A percentile compares a stretch with the other conserved stretches of the same genome.
phyloP scores from a whole-genome alignment of 2,797 vertebrate genomes.

The Brachymystax lenok region DNA sequence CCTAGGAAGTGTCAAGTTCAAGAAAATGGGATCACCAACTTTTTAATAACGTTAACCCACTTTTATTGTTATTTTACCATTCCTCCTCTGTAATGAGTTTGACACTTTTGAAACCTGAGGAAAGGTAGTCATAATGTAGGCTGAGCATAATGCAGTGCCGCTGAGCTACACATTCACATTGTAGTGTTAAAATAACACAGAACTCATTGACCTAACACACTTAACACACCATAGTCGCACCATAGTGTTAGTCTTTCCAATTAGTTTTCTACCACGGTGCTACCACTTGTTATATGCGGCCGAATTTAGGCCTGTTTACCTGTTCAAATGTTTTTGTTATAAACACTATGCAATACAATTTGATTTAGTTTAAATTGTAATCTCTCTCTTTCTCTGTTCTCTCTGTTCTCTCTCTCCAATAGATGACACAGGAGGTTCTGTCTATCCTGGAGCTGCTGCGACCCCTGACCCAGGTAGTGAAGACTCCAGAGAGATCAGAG shows the following conservation, averaged over 20 bases:
- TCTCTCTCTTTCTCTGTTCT: background rate
- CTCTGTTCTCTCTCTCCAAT: background rate
- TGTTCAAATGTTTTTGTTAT: background rate
- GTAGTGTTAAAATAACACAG: no score
- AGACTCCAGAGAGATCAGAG: slow-evolving; percentile 18
- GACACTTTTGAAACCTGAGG: background rate
- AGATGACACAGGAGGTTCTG: slow-evolving; percentile 66
- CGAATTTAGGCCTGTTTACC: background rate
- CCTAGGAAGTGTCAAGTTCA: background rate
- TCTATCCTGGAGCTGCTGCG: slow-evolving; percentile 60
- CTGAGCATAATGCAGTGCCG: background rate
- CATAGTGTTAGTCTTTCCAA: slow-evolving; percentile 32
- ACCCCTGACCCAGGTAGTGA: slow-evolving; percentile 60
- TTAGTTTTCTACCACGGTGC: background rate
- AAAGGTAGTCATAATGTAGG: background rate
- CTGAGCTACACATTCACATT: background rate
- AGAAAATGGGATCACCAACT: background rate
- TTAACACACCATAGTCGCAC: background rate
- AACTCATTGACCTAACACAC: no score
- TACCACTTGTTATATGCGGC: background rate
- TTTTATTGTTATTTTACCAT: background rate
- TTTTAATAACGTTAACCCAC: background rate
- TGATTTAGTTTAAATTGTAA: background rate
- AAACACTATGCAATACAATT: background rate
- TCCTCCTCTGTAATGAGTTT: background rate